phyloP scores from a whole-genome alignment of 2,113 vertebrate species.

The Mormyrus lacerda region DNA sequence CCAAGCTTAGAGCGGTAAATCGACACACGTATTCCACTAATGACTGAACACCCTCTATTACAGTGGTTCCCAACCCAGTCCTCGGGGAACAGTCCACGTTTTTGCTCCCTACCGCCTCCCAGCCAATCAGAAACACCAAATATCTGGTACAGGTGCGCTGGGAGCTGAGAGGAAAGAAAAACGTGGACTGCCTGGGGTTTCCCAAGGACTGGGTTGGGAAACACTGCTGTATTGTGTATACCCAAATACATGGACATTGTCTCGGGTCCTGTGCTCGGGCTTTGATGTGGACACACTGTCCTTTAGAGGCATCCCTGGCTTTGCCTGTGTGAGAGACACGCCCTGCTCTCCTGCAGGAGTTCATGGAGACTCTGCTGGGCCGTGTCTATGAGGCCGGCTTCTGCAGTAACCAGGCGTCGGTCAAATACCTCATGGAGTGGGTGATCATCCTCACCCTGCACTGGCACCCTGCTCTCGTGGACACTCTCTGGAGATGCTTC shows the following conservation, averaged over 20 bases:
- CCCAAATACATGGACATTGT: background rate
- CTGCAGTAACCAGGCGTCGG: slow-evolving; percentile 84
- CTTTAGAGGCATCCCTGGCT: background rate
- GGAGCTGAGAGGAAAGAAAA: too few species aligned
- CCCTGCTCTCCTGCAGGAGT: slow-evolving; percentile 58
- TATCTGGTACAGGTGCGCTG: too few species aligned
- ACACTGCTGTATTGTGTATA: background rate
- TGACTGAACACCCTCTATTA: background rate
- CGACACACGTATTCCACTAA: background rate
- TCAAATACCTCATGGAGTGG: slow-evolving; percentile 93
- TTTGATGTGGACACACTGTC: background rate
- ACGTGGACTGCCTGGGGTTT: too few species aligned
- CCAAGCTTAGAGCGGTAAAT: slow-evolving; percentile 72
- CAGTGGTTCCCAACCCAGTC: too few species aligned
- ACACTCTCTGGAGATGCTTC: slow-evolving; percentile 82
- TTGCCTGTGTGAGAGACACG: background rate
- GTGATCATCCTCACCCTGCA: slow-evolving; percentile 75
- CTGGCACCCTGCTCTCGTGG: slow-evolving; percentile 67
- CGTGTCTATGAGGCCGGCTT: slow-evolving; percentile 76
- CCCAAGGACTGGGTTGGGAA: too few species aligned
- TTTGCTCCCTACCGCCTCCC: too few species aligned
- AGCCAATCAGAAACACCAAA: too few species aligned
- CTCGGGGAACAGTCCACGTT: too few species aligned
- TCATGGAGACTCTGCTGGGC: slow-evolving; percentile 63
- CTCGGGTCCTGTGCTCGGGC: background rate